Conservation (phyloP, 2,888 invertebrate genomes). For the Nudaria mundana region DNA sequence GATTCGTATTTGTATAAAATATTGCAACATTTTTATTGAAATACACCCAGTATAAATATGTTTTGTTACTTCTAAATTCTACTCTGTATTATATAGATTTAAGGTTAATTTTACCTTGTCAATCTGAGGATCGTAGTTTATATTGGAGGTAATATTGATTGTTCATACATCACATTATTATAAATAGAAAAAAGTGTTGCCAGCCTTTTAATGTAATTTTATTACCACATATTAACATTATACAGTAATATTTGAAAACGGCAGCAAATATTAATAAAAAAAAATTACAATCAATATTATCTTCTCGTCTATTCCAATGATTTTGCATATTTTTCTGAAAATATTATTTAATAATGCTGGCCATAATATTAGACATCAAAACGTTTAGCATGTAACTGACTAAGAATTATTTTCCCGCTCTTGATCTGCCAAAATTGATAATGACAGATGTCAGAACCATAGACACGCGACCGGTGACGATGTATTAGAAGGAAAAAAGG, state of each 20-base stretch:
- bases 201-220: no score
- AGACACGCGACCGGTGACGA: no score
- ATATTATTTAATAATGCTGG: background rate
- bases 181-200: no score
- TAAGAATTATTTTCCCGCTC: background rate
- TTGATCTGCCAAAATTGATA: background rate
- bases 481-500: background rate
- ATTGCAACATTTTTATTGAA: constrained; percentile 10
- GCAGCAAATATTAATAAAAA: background rate
- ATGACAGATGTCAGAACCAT: no score
- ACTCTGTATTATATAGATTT: constrained; percentile 62
- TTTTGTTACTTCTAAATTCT: constrained; percentile 31
- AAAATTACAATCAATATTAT: constrained; percentile 13
- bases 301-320: constrained; percentile 13
- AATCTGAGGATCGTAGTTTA: constrained; percentile 11
- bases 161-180: background rate
- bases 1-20: constrained; percentile 8
- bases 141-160: constrained; percentile 11
- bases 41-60: constrained; percentile 16
- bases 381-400: background rate
- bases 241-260: background rate
- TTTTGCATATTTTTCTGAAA: background rate
- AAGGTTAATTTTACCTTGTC: constrained; percentile 47
- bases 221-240: no score
- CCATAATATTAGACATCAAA: background rate